These are phyloP conservation scores for Nerophis ophidion DNA, from an alignment of 2,113 vertebrate species.

Conservation along the genomic window DNA sequence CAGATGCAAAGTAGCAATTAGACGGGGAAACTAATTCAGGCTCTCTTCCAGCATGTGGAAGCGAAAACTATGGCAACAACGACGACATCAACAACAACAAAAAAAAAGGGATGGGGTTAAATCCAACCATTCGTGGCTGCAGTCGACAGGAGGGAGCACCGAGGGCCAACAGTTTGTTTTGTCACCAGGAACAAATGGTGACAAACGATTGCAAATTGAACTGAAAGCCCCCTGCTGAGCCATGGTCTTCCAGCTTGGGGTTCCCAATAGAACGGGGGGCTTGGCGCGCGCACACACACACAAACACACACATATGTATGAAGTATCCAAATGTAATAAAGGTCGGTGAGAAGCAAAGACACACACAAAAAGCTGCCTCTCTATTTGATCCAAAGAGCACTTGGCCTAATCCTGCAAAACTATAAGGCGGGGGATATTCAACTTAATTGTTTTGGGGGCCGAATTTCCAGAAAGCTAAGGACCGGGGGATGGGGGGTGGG, in stretches of 20 bases:
- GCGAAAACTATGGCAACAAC: not conserved
- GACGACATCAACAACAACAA: too few species aligned
- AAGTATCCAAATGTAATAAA: conserved; percentile 56
- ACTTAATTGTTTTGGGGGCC: too few species aligned
- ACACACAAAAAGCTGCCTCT: conserved; percentile 35
- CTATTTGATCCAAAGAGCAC: conserved; percentile 55
- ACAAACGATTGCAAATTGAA: conserved; percentile 75
- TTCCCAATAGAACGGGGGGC: conserved; percentile 47
- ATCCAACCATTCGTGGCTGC: conserved; percentile 33
- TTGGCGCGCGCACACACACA: too few species aligned
- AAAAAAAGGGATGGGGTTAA: conserved; percentile 22
- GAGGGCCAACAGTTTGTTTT: conserved; percentile 59
- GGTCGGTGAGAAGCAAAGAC: conserved; percentile 22
- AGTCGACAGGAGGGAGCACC: conserved; percentile 34
- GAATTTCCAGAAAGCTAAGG: too few species aligned
- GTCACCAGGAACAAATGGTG: conserved; percentile 65
- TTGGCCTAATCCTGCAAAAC: conserved; percentile 61
- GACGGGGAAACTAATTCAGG: conserved; percentile 44
- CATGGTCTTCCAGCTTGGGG: conserved; percentile 48
- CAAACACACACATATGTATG: conserved; percentile 37
- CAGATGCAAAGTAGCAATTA: conserved; percentile 57
- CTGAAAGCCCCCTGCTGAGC: conserved; percentile 68
- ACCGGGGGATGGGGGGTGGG: too few species aligned
- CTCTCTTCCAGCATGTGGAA: not conserved
- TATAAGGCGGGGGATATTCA: conserved; percentile 16